phyloP scores from a whole-genome alignment of 2,888 invertebrate species.

The Drosophila flavopinicola region DNA sequence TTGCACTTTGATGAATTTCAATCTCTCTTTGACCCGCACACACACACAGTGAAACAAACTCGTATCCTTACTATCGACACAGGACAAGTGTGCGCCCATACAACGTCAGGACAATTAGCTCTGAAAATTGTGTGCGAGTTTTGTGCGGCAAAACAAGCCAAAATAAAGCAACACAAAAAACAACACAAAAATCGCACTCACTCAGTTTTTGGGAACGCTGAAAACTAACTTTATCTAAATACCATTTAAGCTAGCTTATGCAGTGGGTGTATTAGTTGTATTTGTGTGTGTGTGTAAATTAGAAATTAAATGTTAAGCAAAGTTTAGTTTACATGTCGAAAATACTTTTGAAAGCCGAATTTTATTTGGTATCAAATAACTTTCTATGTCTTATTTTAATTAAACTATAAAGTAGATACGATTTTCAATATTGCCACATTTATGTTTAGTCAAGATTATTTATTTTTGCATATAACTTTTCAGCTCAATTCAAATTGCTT shows the following conservation, averaged over 20 bases:
- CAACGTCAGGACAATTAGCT: constrained; percentile 42
- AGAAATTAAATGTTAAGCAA: not conserved
- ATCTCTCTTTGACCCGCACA: constrained; percentile 52
- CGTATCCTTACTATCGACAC: not conserved
- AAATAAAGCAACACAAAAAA: constrained; percentile 15
- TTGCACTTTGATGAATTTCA: constrained; percentile 71
- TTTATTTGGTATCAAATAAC: no score
- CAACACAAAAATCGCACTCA: constrained; percentile 5
- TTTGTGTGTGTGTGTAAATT: not conserved
- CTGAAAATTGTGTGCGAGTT: constrained; percentile 20
- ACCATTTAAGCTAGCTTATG: not conserved
- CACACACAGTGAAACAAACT: constrained; percentile 5
- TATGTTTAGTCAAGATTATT: no score
- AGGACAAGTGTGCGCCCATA: constrained; percentile 7
- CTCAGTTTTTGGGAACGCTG: constrained; percentile 7
- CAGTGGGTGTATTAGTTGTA: not conserved
- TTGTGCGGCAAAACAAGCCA: constrained; percentile 5
- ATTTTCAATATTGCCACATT: no score
- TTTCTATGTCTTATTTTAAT: no score
- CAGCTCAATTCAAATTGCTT: no score
- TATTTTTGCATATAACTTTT: no score
- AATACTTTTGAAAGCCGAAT: no score
- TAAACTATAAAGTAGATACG: no score
- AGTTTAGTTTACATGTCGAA: no score
- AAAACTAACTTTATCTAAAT: constrained; percentile 1